Evolutionary conservation across 1,140 invertebrate species (phyloP).

Genomic region (Oedothorax gibbosus): DNA sequence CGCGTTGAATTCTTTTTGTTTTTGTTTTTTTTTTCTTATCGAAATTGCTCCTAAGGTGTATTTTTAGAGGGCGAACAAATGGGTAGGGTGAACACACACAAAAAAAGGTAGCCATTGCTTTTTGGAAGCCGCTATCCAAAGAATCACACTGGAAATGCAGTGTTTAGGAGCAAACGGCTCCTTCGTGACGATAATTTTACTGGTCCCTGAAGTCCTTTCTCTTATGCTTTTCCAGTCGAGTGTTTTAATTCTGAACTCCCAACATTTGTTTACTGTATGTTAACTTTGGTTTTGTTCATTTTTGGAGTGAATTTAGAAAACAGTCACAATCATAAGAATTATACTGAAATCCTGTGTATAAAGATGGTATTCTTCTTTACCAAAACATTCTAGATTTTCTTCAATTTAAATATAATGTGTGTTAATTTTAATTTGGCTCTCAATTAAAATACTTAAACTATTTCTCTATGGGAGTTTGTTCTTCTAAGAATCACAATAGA

Average conservation of each 20-base stretch:
- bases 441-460: too few relatives aligned
- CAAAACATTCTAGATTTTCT: too few relatives aligned
- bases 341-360: too few relatives aligned
- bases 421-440: too few relatives aligned
- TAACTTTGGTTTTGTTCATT: too few relatives aligned
- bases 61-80: conserved; percentile 60
- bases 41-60: conserved; percentile 55
- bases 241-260: conserved; percentile 29
- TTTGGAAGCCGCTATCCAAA: conserved; percentile 33
- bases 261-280: not conserved
- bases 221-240: not conserved
- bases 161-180: conserved; percentile 59
- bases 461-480: too few relatives aligned
- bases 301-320: too few relatives aligned
- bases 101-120: conserved; percentile 45
- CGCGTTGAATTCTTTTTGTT: conserved; percentile 37
- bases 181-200: conserved; percentile 53
- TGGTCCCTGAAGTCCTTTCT: conserved; percentile 45
- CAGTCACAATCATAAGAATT: too few relatives aligned
- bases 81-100: conserved; percentile 1
- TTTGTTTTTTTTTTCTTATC: conserved; percentile 41
- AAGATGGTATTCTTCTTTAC: too few relatives aligned
- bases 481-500: too few relatives aligned
- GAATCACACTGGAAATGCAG: conserved; percentile 44
- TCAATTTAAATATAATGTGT: too few relatives aligned